Base-by-base conservation (phyloP, 1,140 invertebrate species). In the Archegozetes longisetosus region DNA sequence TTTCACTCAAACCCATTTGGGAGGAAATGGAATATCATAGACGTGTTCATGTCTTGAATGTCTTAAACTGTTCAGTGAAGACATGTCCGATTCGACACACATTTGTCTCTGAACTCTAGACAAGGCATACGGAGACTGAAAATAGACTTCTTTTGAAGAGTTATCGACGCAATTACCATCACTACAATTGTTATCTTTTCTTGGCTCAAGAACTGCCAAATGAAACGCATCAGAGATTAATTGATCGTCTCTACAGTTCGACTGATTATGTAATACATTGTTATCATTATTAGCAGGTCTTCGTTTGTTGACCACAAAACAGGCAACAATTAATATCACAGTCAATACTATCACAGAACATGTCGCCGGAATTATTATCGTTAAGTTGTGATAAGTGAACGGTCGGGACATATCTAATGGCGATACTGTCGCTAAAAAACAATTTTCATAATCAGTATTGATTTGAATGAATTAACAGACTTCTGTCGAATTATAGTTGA, bases 101-200 rank as follows among this genome's bases (percentile, higher is more conserved):
- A n/a, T 40, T 55, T 14, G 27, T 6, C 24, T 13, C 20, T 40
- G 61, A 2, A 66, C 48, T 9, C 61, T 58, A 53, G 64, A 65
- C 61, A 65, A 62, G 49, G 65, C 65, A 25, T 66, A 66, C 3
- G 65, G 65, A 24, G 65, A 65, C n/a, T 65, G 65, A 61, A 63
- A 66, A 58, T 48, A 60, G 17, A 20, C 9, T 22, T 2, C 14
- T 20, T 60, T 57, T 60, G 13, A 13, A 9, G 23, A 58, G n/a
- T n/a, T n/a, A 22, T n/a, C 29, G 14, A 60, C 58, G 20, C 14
- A 23, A 23, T 50, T 57, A 29, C 23, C 28, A n/a, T 6, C 22
- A 9, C 12, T 12, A 3, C 6, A 12, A 20, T 13, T 12, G 12
- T n/a, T 25, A n/a, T 52, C 50, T n/a, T 23, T 52, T 13, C 20